Evolutionary conservation across 2,888 invertebrate species (phyloP), one percentile per base, ranked within the genome.

Genomic region (Cenopis cana): DNA sequence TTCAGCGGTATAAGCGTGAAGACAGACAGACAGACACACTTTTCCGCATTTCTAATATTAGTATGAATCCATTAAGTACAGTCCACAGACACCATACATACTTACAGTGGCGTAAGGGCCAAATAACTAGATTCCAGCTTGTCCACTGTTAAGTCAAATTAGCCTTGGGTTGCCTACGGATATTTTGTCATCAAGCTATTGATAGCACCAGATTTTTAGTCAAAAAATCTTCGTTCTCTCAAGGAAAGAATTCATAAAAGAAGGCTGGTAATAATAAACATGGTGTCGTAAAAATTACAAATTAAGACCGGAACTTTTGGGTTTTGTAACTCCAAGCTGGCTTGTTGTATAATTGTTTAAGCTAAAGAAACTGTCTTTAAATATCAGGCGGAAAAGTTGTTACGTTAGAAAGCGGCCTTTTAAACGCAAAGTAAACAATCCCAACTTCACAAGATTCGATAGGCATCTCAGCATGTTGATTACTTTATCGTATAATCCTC

Each of bases 391-490:
- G 49, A 71, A 66, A 60, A 61, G 65, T 67, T 52, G 59, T 68
- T 61, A 41, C 64, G 46, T 52, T 70, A 65, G 70, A 70, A 66
- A 66, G 70, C 60, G 66, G 57, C 60, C 46, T 71, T 71, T 66
- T 66, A 59, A 71, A 71, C 60, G 49, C n/a, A 71, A 33, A 61
- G 66, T 61, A 71, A 71, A 71, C 70, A 71, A 71, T 66, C 54
- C 70, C 55, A 71, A 71, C 66, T 66, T 71, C 70, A 71, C 70
- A 71, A 71, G 66, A 66, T 55, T 66, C 66, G 70, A 71, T 71
- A 71, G 61, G 68, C 68, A 72, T 68, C 72, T 72, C 41, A 69
- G 56, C 62, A 72, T 69, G 62, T 72, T 68, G 68, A 68, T 68
- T 64, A 68, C 68, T 72, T 72, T 72, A 72, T 68, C 68, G 50